Base-by-base conservation (phyloP, 2,113 vertebrate species). In the Tetrax tetrax region DNA sequence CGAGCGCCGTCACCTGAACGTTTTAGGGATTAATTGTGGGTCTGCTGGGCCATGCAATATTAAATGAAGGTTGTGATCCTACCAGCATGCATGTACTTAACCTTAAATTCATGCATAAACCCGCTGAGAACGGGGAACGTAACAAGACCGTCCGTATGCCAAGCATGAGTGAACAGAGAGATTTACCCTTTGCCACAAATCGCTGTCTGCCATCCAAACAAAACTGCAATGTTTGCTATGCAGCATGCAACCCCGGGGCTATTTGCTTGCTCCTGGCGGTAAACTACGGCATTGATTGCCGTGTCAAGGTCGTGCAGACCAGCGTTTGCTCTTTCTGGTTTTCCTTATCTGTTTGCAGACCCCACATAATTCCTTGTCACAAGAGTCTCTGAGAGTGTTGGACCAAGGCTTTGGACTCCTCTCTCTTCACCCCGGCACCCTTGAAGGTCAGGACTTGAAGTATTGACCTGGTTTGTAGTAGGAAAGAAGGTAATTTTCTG, bases 131-230 rank as follows among this genome's bases (percentile, higher is more conserved):
- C 3, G 14, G 92, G 66, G 71, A 88, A 45, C 27, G 37, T 37
- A 80, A 79, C 28, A 23, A 17, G 37, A 57, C 43, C 48, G 24
- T 81, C 83, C 77, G 5, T 31, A 51, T 33, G 50, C 80, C 89
- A 89, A 65, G 74, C 87, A 23, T 48, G 53, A 93, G 74, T 3
- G 83, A 93, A 31, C 31, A 47, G 80, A 64, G 65, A 83, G 87
- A 59, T 84, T 89, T 89, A 91, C 86, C 93, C 95, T 97, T 95
- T 96, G 94, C 63, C 94, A 97, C 89, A 85, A 83, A 94, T 92
- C 72, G 81, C 93, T 93, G 94, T 66, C 93, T 95, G 94, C 76
- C 91, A 61, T 29, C 28, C 57, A 83, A 94, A 68, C 57, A 31
- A 50, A 81, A 56, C 48, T 69, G 95, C 91, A 94, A 76, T 95